Evolutionary conservation across 2,797 vertebrate genomes (phyloP).

Genomic region (Melanotaenia parkinsoni): DNA sequence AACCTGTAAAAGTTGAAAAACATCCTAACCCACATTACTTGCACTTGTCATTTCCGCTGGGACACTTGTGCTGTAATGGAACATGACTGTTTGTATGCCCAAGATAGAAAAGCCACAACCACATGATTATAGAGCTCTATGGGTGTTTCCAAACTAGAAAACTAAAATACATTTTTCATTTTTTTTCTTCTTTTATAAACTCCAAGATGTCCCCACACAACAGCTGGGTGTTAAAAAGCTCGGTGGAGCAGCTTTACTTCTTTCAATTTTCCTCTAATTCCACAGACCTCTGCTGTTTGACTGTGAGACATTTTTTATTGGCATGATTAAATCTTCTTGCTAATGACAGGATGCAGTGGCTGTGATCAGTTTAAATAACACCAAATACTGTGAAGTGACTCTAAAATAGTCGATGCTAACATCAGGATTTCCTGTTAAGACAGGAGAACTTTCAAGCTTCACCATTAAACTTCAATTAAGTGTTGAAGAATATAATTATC

Average conservation of each 20-base stretch:
- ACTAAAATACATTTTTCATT: slow-evolving; percentile 34
- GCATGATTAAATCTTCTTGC: background rate
- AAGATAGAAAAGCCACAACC: slow-evolving; percentile 80
- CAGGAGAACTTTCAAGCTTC: background rate
- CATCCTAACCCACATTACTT: background rate
- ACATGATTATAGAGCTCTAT: slow-evolving; percentile 74
- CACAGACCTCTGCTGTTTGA: background rate
- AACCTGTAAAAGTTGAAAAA: background rate
- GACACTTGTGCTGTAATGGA: slow-evolving; percentile 38
- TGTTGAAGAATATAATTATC: background rate
- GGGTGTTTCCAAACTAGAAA: slow-evolving; percentile 74
- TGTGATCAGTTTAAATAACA: background rate
- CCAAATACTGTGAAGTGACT: background rate
- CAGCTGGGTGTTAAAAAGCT: slow-evolving; percentile 4
- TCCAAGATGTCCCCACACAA: slow-evolving; percentile 3
- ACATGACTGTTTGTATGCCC: slow-evolving; percentile 28
- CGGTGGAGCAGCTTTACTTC: background rate
- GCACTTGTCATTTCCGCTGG: slow-evolving; percentile 42
- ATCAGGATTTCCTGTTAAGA: background rate
- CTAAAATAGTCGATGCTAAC: background rate
- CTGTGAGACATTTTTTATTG: background rate
- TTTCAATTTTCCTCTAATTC: background rate
- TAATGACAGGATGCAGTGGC: background rate
- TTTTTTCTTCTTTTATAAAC: background rate
- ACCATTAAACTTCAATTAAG: background rate